Percentiles rank a stretch among this genome's conserved stretches.
Conservation (phyloP, 2,113 vertebrate species). For the Talpa occidentalis region DNA sequence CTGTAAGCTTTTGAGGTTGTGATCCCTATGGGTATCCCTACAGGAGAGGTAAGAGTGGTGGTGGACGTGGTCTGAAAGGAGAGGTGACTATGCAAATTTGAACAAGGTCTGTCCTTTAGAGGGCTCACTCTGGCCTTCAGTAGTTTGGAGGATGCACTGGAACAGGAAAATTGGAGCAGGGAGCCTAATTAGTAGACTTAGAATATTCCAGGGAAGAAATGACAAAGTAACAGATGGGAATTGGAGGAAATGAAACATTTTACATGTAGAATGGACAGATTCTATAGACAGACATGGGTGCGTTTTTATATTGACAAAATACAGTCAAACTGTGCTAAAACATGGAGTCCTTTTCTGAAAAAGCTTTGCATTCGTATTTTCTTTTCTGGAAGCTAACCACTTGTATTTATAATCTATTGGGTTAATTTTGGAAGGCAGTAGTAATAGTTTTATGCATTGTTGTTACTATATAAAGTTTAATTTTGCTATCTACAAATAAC, state of each 20-base stretch:
- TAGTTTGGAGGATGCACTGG: neutral
- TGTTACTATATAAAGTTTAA: constrained; percentile 24
- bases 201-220: constrained; percentile 3
- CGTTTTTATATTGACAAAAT: neutral
- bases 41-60: neutral
- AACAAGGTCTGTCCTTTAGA: neutral
- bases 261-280: neutral
- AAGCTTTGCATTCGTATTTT: neutral
- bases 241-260: constrained; percentile 20
- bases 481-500: neutral
- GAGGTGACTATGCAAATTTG: neutral
- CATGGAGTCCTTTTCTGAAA: neutral
- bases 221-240: constrained; percentile 27
- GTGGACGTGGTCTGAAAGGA: neutral
- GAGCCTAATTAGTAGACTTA: constrained; percentile 1
- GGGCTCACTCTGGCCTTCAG: neutral
- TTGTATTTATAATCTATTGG: neutral
- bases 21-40: neutral
- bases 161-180: constrained; percentile 16
- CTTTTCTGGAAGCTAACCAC: neutral
- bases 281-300: neutral
- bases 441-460: constrained; percentile 1
- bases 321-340: neutral
- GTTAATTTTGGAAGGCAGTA: constrained; percentile 18
- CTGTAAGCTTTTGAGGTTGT: neutral